These are phyloP conservation scores for Criorhina ranunculi DNA, from an alignment of 2,888 invertebrate genomes.

Conservation along the genomic window DNA sequence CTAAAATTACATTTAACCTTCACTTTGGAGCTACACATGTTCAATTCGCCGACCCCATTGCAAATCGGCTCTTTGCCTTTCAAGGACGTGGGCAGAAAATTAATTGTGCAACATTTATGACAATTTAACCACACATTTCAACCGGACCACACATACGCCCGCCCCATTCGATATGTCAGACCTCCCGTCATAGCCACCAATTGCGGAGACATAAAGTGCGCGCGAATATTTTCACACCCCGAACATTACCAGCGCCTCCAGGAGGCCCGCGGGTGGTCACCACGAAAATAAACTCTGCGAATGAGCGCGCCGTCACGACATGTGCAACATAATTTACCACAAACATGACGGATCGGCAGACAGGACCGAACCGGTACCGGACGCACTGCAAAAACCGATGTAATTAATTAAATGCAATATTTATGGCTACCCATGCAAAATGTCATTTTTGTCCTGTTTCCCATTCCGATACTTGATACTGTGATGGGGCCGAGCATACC, in stretches of 20 bases:
- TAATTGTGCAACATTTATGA: constrained; percentile 65
- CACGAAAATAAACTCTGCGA: constrained; percentile 64
- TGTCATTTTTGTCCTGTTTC: constrained; percentile 67
- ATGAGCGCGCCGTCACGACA: constrained; percentile 51
- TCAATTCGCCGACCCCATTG: too few relatives aligned
- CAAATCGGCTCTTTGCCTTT: not conserved
- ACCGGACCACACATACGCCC: constrained; percentile 27
- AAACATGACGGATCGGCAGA: constrained; percentile 76
- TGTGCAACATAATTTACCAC: constrained; percentile 73
- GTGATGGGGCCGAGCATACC: constrained; percentile 13
- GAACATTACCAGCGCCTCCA: constrained; percentile 27
- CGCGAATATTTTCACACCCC: constrained; percentile 47
- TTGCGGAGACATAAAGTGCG: not conserved
- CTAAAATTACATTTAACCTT: too few relatives aligned
- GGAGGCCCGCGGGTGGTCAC: constrained; percentile 43
- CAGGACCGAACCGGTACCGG: constrained; percentile 59
- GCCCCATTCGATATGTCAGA: too few relatives aligned
- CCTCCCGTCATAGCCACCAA: too few relatives aligned
- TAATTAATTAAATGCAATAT: constrained; percentile 77
- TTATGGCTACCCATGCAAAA: constrained; percentile 74
- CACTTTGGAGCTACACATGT: too few relatives aligned
- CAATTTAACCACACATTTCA: constrained; percentile 69
- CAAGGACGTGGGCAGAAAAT: constrained; percentile 52
- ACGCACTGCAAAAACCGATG: constrained; percentile 73
- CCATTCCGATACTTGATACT: constrained; percentile 41